Evolutionary conservation across 2,888 invertebrate species (phyloP).

Genomic region (Ptychoptera albimana): DNA sequence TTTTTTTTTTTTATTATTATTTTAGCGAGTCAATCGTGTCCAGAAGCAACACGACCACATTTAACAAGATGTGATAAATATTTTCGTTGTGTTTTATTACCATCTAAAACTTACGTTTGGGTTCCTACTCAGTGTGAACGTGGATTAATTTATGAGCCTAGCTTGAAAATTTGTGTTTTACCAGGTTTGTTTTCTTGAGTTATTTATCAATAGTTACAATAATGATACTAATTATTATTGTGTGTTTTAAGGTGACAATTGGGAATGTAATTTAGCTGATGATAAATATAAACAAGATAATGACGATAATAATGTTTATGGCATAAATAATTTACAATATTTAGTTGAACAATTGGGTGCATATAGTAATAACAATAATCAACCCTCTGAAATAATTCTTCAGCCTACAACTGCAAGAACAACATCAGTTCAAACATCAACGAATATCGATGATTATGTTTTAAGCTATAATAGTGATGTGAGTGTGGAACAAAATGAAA

Average conservation of each 20-base stretch:
- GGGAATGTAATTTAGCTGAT: conserved; percentile 24
- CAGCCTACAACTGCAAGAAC: not conserved
- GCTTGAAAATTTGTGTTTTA: conserved; percentile 25
- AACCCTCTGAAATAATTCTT: not conserved
- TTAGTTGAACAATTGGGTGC: not conserved
- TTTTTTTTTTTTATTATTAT: conserved; percentile 1
- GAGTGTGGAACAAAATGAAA: not conserved
- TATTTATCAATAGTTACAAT: not conserved
- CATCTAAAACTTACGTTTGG: conserved; percentile 22
- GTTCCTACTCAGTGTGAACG: conserved; percentile 24
- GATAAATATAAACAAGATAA: conserved; percentile 1
- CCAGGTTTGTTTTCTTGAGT: conserved; percentile 14
- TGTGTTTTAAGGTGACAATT: conserved; percentile 19
- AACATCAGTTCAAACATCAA: not conserved
- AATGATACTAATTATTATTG: not conserved
- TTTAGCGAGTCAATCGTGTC: conserved; percentile 24
- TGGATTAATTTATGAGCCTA: conserved; percentile 26
- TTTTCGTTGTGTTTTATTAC: conserved; percentile 23
- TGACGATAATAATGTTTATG: conserved; percentile 12
- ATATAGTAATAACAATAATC: not conserved
- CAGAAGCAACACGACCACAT: conserved; percentile 24
- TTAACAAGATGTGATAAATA: conserved; percentile 27
- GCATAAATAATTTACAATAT: conserved; percentile 7
- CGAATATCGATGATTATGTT: not conserved
- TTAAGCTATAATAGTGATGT: conserved; percentile 8